These are phyloP conservation scores for Sterna hirundo DNA, from an alignment of 2,113 vertebrate genomes.

Conservation along the genomic window DNA sequence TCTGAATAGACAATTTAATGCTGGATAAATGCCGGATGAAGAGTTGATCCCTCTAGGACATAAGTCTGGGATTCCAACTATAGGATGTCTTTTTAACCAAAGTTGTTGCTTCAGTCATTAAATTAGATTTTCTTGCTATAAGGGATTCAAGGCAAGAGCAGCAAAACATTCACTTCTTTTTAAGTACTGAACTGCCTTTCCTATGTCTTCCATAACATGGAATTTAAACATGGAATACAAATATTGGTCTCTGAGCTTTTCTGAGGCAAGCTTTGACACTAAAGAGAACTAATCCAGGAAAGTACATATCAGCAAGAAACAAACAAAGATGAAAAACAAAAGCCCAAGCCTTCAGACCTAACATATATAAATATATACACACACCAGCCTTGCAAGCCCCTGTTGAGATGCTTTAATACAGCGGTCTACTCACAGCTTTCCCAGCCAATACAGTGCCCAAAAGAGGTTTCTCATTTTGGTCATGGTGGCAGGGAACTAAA, in stretches of 20 bases:
- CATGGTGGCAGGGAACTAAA: not conserved
- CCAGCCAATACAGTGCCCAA: not conserved
- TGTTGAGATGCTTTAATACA: not conserved
- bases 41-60: not conserved
- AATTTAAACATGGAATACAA: not conserved
- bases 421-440: not conserved
- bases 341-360: not conserved
- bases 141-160: not conserved
- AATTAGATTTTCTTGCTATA: not conserved
- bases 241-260: not conserved
- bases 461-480: not conserved
- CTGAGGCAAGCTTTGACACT: not conserved
- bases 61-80: not conserved
- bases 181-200: not conserved
- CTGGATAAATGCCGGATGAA: not conserved
- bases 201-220: not conserved
- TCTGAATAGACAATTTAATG: not conserved
- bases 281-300: not conserved
- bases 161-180: not conserved
- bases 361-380: too few relatives aligned
- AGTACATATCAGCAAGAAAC: not conserved
- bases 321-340: not conserved
- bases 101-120: not conserved
- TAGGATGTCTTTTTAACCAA: not conserved
- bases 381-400: not conserved